Evolutionary conservation across 2,888 invertebrate genomes (phyloP).

Genomic region (Melanostoma scalare): DNA sequence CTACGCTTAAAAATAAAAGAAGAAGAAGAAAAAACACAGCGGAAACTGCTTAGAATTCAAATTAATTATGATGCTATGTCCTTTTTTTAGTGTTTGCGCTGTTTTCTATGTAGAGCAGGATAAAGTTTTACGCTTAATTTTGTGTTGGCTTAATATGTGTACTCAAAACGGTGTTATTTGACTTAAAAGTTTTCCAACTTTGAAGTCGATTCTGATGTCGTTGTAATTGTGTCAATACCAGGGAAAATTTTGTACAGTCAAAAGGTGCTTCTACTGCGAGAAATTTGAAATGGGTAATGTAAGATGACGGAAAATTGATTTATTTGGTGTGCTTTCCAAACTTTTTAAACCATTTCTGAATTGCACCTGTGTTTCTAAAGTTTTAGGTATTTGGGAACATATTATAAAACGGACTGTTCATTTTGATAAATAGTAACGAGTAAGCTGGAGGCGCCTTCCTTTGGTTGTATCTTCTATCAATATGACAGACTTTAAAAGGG

Average conservation of each 20-base stretch:
- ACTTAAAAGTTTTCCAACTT: slow-evolving; percentile 50
- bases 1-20: background rate
- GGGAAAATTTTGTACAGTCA: background rate
- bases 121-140: slow-evolving; percentile 62
- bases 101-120: slow-evolving; percentile 25
- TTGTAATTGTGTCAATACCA: slow-evolving; percentile 31
- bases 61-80: slow-evolving; percentile 65
- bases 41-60: slow-evolving; percentile 58
- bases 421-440: too few species aligned
- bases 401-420: too few species aligned
- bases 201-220: slow-evolving; percentile 7
- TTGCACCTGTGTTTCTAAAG: too few species aligned
- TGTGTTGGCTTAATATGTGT: slow-evolving; percentile 41
- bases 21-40: background rate
- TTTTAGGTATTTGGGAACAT: too few species aligned
- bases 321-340: too few species aligned
- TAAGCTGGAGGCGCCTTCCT: too few species aligned
- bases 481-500: too few species aligned
- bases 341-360: too few species aligned
- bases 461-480: too few species aligned
- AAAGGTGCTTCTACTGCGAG: too few species aligned
- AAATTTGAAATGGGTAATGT: too few species aligned
- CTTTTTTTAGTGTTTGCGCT: slow-evolving; percentile 32
- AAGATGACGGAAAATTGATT: too few species aligned
- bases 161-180: slow-evolving; percentile 33